Base-by-base conservation (phyloP, 2,888 invertebrate genomes). In the Octodonta nipae region DNA sequence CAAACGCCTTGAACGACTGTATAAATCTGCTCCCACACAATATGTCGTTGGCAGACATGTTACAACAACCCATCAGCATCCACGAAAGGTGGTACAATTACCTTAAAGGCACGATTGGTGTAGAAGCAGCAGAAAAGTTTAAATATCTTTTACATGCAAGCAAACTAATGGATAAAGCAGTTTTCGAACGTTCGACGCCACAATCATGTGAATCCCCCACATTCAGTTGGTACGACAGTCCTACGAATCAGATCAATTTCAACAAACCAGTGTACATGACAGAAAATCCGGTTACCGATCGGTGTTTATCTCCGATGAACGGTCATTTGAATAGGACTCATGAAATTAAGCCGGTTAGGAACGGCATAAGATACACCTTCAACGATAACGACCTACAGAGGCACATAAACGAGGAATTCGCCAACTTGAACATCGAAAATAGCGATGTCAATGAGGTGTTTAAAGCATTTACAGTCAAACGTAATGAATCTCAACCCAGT, bases 81-180 rank as follows among this genome's bases (percentile, higher is more conserved):
- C 59, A 59, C 29, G 55, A 55, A 33, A 41, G 51, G 20, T 73
- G 73, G 73, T 73, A 67, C 45, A 54, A 66, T 10, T 68, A 70
- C 38, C 51, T 73, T 13, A 22, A 22, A 11, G 22, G 11, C 10
- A 22, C 22, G 22, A 22, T 66, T 30, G 73, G 73, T 0, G 56
- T 65, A 22, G 71, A 71, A 31, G 67, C 68, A 2, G 72, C 72
- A 1, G 67, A 66, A 40, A 70, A 69, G 49, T 72, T 69, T 43
- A 64, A 58, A 42, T 57, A 58, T 35, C 49, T 58, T 3, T 49
- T 58, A 24, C 49, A 51, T 25, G 51, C 53, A 4, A 40, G 44
- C 1, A 45, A 51, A 17, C 36, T 47, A 4, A 34, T 44, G 28
- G 50, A 52, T 14, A 44, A 43, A 14, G 44, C 46, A 25, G 40